Base-by-base conservation (phyloP, 2,113 vertebrate genomes). In the Corythornis vintsioides region DNA sequence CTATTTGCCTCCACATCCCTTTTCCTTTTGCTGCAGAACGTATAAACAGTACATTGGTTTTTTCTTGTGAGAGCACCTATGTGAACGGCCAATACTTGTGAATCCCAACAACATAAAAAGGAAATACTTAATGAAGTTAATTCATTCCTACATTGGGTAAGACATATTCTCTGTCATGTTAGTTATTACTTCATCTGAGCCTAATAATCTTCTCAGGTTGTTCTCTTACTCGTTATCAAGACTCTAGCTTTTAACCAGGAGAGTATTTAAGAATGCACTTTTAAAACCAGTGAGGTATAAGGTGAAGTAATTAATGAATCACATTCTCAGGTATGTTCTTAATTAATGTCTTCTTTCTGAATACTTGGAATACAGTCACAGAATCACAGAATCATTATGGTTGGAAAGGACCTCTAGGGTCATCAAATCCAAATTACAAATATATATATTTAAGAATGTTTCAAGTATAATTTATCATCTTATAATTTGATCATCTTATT, bases 301-400 rank as follows among this genome's bases (percentile, higher is more conserved):
- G 50, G 64, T 73, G 47, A 93, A 72, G 11, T 45, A 93, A 91
- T 91, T 86, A 83, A 63, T 95, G 22, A 66, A 56, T 91, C 15
- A 75, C 50, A 69, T 42, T 73, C 25, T 84, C n/a, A 78, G 90
- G 92, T 94, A 80, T 89, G 77, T 69, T 13, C 60, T 76, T 93
- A 91, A 92, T 88, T 84, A 92, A 86, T 72, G 26, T 8, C 15
- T 70, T 81, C 16, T 83, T 90, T 61, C 48, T 40, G 63, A 88
- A 59, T 33, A 65, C 19, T 73, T 76, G 52, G 22, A 86, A 73
- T 81, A 64, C 26, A 86, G 57, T 38, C 38, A 38, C 38, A 38
- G 38, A 38, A 38, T 38, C 38, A 38, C 38, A 38, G 38, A 38
- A 38, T 38, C 38, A 38, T 38, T 38, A 38, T 38, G 38, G 38